A percentile compares a stretch with the other conserved stretches of the same genome.
These are phyloP conservation scores for Philypnodon macrostomus DNA, from an alignment of 2,797 vertebrate species.

Conservation along the genomic window DNA sequence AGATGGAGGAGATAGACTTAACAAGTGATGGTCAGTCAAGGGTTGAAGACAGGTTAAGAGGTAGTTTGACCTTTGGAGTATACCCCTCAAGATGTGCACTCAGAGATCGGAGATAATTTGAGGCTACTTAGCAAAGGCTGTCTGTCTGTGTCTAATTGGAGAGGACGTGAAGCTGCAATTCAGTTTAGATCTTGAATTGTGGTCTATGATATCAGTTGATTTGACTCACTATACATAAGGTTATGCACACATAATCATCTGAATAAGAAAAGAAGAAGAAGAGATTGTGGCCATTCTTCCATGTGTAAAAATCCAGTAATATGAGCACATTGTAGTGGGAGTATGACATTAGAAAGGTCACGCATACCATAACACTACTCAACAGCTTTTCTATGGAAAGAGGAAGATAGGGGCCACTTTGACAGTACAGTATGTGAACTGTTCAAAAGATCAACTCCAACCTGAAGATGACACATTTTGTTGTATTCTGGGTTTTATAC, in stretches of 20 bases:
- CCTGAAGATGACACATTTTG: too few relatives aligned
- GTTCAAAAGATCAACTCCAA: too few relatives aligned
- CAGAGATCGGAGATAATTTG: slow-evolving; percentile 24
- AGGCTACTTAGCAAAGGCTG: slow-evolving; percentile 5
- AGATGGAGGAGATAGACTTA: slow-evolving; percentile 51
- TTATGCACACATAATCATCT: too few relatives aligned
- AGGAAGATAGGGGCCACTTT: not conserved
- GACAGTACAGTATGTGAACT: too few relatives aligned
- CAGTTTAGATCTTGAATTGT: not conserved
- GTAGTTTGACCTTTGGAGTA: slow-evolving; percentile 44
- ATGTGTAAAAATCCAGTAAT: not conserved
- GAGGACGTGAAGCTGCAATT: not conserved
- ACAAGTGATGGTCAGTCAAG: slow-evolving; percentile 66
- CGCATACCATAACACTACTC: not conserved
- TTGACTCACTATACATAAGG: too few relatives aligned
- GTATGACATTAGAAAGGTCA: not conserved
- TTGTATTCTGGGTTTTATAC: too few relatives aligned
- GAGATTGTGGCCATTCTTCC: not conserved
- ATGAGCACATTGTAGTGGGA: not conserved
- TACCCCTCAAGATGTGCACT: slow-evolving; percentile 23
- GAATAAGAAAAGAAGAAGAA: too few relatives aligned
- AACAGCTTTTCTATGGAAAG: not conserved
- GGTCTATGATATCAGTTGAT: not conserved
- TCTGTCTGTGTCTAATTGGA: not conserved
- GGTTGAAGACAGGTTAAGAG: slow-evolving; percentile 48